Evolutionary conservation across 2,797 vertebrate genomes (phyloP), one percentile per base, ranked within the genome.

Genomic region (Cephalopachus bancanus): DNA sequence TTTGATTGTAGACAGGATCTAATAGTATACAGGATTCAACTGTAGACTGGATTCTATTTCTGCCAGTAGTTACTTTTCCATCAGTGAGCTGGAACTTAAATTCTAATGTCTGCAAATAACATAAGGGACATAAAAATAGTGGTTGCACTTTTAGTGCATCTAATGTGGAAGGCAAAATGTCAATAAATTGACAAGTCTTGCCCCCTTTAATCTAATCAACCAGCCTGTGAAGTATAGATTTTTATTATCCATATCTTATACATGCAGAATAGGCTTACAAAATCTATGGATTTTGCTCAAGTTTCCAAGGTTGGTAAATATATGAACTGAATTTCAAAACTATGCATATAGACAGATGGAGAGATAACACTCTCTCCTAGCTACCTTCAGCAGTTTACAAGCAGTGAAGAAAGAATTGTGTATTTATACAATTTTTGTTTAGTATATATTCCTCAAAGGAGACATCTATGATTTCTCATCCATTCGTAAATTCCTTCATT

Each of bases 121-220:
- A 37, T 79, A 89, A 78, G 78, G 15, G 64, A 87, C 88, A 72
- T 92, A 9, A 85, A 80, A 69, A 65, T 81, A 59, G 78, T 83
- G 51, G 7, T 51, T 33, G 33, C 10, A 76, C 69, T 86, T 84
- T 93, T 90, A 90, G 33, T 64, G 5, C 24, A 69, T 14, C n/a
- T 83, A 69, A 69, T 51, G 10, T 83, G 10, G 2, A 22, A 90
- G 60, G 20, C 19, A 79, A 19, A 72, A 67, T 91, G 17, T 91
- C 53, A 93, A 53, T 84, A 65, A 37, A 92, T 74, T 88, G 84
- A 53, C 37, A 55, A 62, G 17, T 33, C 24, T 49, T 83, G 67
- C 51, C 24, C 78, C 10, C 33, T 71, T 5, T 33, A 69, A 59
- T 59, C 20, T 80, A 83, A 67, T 67, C 74, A 94, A 64, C 16